Evolutionary conservation across 2,797 vertebrate species (phyloP).

Genomic region (Threskiornis aethiopicus): DNA sequence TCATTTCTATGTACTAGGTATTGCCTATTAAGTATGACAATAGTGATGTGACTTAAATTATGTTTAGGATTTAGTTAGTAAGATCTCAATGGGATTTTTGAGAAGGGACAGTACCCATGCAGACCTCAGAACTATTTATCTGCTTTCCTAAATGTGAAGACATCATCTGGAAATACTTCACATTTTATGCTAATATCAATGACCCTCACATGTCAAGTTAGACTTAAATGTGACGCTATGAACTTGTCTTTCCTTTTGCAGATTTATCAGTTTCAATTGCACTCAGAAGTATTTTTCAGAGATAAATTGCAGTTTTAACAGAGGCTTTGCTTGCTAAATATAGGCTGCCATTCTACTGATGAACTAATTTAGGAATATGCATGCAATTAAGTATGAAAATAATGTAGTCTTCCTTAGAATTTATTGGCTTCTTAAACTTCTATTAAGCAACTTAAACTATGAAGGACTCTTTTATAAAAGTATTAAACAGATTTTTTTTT

Average conservation of each 20-base stretch:
- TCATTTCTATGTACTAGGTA: not conserved
- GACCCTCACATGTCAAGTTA: not conserved
- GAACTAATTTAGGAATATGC: not conserved
- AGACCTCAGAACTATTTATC: not conserved
- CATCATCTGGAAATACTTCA: not conserved
- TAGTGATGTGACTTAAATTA: not conserved
- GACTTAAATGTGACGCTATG: not conserved
- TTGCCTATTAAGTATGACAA: not conserved
- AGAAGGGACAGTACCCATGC: not conserved
- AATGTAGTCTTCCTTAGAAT: not conserved
- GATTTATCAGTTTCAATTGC: not conserved
- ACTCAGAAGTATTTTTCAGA: not conserved
- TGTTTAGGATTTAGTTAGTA: not conserved
- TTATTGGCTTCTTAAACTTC: not conserved
- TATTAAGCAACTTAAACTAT: not conserved
- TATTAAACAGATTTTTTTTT: not conserved
- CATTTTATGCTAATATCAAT: not conserved
- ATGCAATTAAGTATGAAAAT: not conserved
- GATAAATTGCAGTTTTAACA: conserved; percentile 6
- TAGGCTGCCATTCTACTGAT: not conserved
- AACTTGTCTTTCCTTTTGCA: not conserved
- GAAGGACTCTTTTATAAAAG: not conserved
- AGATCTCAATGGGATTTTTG: not conserved
- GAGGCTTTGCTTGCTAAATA: not conserved
- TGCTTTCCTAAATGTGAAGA: not conserved